Evolutionary conservation across 2,797 vertebrate species (phyloP).

Genomic region (Pelobates cultripes): DNA sequence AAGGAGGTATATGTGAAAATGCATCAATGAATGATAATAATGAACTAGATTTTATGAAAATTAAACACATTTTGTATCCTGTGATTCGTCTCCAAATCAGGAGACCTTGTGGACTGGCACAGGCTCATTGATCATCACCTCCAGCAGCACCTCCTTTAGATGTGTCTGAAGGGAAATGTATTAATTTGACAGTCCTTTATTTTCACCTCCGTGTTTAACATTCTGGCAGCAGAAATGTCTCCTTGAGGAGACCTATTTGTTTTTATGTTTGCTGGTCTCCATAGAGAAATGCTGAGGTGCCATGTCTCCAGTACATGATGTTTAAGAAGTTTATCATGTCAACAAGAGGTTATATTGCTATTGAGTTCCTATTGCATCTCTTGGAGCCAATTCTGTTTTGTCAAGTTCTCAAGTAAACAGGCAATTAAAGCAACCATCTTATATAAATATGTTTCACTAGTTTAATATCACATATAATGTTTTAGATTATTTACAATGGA

Average conservation of each 20-base stretch:
- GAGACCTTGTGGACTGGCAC: too few species aligned
- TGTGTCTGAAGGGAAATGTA: too few species aligned
- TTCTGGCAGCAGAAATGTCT: not conserved
- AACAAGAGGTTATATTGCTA: slow-evolving; percentile 21
- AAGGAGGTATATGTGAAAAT: too few species aligned
- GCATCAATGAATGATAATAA: too few species aligned
- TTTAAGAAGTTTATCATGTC: slow-evolving; percentile 35
- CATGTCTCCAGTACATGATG: slow-evolving; percentile 33
- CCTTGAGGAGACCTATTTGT: not conserved
- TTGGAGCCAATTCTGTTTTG: slow-evolving; percentile 36
- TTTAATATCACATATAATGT: not conserved
- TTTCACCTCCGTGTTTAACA: not conserved
- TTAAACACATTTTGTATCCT: too few species aligned
- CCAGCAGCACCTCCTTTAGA: too few species aligned
- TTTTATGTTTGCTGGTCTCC: slow-evolving; percentile 19
- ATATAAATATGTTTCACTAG: slow-evolving; percentile 31
- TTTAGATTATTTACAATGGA: too few species aligned
- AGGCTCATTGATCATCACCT: too few species aligned
- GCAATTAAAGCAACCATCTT: slow-evolving; percentile 26
- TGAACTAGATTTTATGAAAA: too few species aligned
- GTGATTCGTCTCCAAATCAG: too few species aligned
- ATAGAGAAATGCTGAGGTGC: slow-evolving; percentile 44
- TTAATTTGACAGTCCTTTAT: too few species aligned
- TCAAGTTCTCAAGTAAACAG: slow-evolving; percentile 44
- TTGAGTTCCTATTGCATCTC: slow-evolving; percentile 11